Evolutionary conservation across 2,797 vertebrate genomes (phyloP).

Genomic region (Darevskia mixta): DNA sequence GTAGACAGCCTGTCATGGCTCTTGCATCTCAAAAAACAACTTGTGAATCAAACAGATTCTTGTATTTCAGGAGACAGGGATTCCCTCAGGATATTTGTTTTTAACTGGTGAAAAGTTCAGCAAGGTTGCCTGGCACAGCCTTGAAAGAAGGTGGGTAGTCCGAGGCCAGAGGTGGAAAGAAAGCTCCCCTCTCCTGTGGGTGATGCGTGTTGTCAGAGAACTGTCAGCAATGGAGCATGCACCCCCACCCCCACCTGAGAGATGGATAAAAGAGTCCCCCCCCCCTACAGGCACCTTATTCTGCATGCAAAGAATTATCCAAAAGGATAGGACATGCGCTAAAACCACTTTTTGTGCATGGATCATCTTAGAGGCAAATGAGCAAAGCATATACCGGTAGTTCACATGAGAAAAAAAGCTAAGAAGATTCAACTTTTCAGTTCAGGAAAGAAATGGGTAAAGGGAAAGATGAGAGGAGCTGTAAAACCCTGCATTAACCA

Average conservation of each 20-base stretch:
- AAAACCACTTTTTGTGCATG: neutral
- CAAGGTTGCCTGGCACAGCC: neutral
- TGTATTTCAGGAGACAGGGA: neutral
- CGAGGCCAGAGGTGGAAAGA: neutral
- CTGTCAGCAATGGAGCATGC: neutral
- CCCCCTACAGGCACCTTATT: neutral
- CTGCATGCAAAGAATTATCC: neutral
- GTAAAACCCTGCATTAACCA: neutral
- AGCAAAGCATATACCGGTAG: neutral
- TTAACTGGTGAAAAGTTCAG: neutral
- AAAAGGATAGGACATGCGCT: neutral
- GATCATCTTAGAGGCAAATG: neutral
- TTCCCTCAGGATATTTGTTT: neutral
- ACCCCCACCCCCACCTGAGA: neutral
- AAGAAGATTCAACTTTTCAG: neutral
- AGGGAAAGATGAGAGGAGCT: neutral
- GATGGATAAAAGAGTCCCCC: neutral
- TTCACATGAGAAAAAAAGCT: neutral
- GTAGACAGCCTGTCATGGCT: neutral
- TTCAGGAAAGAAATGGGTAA: neutral
- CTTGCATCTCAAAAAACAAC: neutral
- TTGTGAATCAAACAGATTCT: neutral
- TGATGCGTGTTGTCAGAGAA: neutral
- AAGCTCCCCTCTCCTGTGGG: neutral
- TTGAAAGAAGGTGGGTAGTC: neutral